phyloP scores from a whole-genome alignment of 2,113 vertebrate species.

The Ptyas mucosa region DNA sequence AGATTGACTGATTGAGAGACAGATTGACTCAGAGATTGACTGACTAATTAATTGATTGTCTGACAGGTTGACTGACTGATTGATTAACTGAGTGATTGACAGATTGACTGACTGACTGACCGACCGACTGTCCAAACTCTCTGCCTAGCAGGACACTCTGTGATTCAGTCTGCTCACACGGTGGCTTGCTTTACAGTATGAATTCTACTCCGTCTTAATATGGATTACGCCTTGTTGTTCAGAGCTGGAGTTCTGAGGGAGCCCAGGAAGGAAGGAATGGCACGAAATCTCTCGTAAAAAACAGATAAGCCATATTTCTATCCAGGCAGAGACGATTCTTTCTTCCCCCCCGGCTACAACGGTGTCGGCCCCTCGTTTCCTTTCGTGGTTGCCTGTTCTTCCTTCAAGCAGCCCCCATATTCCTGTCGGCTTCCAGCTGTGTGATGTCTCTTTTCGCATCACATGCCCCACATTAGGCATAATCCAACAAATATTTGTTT shows the following conservation, averaged over 20 bases:
- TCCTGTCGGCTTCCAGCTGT: slow-evolving; percentile 32
- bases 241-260: neutral
- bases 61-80: neutral
- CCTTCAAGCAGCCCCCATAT: slow-evolving; percentile 15
- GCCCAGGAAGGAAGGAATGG: neutral
- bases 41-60: neutral
- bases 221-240: neutral
- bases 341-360: no score
- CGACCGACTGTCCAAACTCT: neutral
- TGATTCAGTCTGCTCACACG: neutral
- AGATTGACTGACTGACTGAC: neutral
- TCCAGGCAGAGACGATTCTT: no score
- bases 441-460: neutral
- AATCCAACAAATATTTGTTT: slow-evolving; percentile 65
- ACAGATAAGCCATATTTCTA: neutral
- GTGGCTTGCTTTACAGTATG: neutral
- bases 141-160: neutral
- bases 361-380: neutral
- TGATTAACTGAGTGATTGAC: no score
- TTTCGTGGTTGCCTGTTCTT: neutral
- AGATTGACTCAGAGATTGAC: neutral
- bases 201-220: neutral
- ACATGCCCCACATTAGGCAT: slow-evolving; percentile 28
- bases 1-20: neutral
- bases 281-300: neutral